A percentile compares a stretch with the other conserved stretches of the same genome.
Conservation (phyloP, 2,113 vertebrate species). For the Trematocara marginatum region DNA sequence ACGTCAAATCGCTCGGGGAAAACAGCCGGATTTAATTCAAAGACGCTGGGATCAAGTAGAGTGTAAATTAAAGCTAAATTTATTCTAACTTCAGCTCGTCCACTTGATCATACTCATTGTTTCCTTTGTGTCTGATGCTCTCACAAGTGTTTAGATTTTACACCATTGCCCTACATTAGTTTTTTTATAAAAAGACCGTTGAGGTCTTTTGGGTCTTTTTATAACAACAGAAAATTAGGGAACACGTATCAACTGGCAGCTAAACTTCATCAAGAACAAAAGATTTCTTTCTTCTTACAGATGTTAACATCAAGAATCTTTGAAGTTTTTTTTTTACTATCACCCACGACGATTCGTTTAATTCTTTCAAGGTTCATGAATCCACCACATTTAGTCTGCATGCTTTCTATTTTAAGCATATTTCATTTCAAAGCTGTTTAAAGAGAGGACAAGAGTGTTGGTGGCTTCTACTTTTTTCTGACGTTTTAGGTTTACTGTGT, state of each 20-base stretch:
- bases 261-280: neutral
- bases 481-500: neutral
- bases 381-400: neutral
- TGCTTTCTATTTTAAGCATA: neutral
- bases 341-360: neutral
- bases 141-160: neutral
- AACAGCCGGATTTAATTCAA: neutral
- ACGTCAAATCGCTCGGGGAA: slow-evolving; percentile 16
- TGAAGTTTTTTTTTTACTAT: neutral
- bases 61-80: neutral
- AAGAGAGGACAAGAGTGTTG: neutral
- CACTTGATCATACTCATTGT: neutral
- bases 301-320: neutral
- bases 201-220: neutral
- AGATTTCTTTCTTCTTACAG: neutral
- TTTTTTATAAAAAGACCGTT: neutral
- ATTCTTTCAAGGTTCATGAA: neutral
- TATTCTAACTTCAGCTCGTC: neutral
- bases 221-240: neutral
- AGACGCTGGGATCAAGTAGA: neutral
- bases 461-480: neutral
- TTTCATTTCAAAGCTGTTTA: neutral
- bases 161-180: neutral
- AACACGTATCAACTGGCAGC: neutral
- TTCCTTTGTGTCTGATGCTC: neutral